Evolutionary conservation across 2,797 vertebrate species (phyloP).

Genomic region (Erethizon dorsatum): DNA sequence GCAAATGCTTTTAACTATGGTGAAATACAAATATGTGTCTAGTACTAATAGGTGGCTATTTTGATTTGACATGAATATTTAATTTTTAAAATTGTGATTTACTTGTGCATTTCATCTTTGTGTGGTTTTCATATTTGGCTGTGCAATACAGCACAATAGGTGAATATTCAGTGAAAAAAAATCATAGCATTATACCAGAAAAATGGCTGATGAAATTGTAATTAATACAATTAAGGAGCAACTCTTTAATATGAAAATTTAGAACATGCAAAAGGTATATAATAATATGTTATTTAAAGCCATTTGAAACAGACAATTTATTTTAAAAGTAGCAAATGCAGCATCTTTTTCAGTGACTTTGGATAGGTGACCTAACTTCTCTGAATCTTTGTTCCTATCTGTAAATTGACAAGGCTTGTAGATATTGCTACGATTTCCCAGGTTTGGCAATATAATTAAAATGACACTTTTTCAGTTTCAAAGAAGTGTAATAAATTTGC

Average conservation of each 20-base stretch:
- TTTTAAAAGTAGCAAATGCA: conserved; percentile 48
- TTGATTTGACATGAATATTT: conserved; percentile 71
- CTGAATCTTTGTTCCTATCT: not conserved
- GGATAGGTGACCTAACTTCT: not conserved
- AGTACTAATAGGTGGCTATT: not conserved
- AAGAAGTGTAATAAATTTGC: conserved; percentile 65
- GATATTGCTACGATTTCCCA: conserved; percentile 9
- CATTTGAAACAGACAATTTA: conserved; percentile 34
- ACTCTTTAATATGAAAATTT: conserved; percentile 47
- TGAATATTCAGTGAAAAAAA: conserved; percentile 60
- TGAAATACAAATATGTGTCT: conserved; percentile 41
- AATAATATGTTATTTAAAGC: conserved; percentile 2
- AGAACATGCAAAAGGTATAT: conserved; percentile 49
- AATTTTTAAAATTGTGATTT: conserved; percentile 52
- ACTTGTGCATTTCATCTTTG: conserved; percentile 62
- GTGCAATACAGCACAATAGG: conserved; percentile 23
- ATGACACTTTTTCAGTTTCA: conserved; percentile 45
- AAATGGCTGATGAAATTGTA: conserved; percentile 43
- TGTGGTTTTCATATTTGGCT: conserved; percentile 44
- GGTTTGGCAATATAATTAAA: conserved; percentile 11
- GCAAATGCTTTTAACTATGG: conserved; percentile 49
- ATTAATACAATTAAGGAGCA: conserved; percentile 31
- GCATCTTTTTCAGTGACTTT: not conserved
- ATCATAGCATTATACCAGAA: not conserved
- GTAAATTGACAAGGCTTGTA: conserved; percentile 12